A percentile compares a stretch with the other conserved stretches of the same genome.
Conservation (phyloP, 2,888 invertebrate genomes). For the Kuschelorhynchus macadamiae region DNA sequence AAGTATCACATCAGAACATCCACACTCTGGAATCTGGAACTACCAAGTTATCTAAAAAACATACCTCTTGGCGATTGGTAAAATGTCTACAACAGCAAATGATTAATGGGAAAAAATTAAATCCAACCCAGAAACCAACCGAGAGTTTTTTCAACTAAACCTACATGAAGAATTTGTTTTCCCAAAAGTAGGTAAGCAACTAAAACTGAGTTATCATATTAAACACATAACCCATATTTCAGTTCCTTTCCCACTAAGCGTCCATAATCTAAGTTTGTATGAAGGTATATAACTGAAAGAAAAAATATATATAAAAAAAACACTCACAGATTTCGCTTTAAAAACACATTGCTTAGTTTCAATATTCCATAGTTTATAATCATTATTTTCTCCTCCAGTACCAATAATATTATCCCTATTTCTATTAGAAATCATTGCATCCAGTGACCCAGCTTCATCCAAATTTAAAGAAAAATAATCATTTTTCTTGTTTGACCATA, state of each 20-base stretch:
- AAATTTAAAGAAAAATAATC: slow-evolving; percentile 70
- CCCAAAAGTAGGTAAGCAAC: slow-evolving; percentile 31
- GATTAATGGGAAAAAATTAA: no score
- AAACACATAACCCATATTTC: slow-evolving; percentile 46
- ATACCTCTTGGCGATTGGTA: no score
- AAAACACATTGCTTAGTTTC: slow-evolving; percentile 71
- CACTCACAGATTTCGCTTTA: slow-evolving; percentile 71
- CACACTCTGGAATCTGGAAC: no score
- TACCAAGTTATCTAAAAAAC: no score
- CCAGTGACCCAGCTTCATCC: slow-evolving; percentile 73
- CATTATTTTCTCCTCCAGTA: slow-evolving; percentile 92
- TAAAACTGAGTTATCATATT: slow-evolving; percentile 33
- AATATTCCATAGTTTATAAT: slow-evolving; percentile 87
- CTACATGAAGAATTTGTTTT: background rate
- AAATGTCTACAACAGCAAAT: no score
- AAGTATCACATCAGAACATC: no score
- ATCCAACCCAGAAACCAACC: no score
- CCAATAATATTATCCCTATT: slow-evolving; percentile 77
- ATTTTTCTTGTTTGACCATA: slow-evolving; percentile 72
- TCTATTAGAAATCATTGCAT: slow-evolving; percentile 76
- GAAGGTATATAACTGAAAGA: slow-evolving; percentile 10
- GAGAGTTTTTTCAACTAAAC: background rate
- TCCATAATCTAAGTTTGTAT: background rate
- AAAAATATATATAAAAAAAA: slow-evolving; percentile 5
- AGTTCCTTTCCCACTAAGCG: slow-evolving; percentile 42